Evolutionary conservation across 64 coral and sea anemone genomes (phyloP), one percentile per base, ranked within the genome.

Genomic region (Dendrophyllia cribrosa): DNA sequence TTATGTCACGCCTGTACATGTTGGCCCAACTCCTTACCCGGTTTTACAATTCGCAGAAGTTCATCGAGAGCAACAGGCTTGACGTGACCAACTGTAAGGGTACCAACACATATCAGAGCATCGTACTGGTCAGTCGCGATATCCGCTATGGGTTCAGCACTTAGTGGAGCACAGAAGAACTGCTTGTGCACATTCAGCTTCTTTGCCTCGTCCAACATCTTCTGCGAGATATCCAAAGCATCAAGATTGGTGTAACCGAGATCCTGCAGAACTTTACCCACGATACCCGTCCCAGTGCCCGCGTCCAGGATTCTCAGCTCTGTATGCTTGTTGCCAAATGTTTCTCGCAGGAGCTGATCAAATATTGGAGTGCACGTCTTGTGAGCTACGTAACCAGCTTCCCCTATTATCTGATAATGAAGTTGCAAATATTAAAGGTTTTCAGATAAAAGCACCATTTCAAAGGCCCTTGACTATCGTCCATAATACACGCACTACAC

Each of bases 151-250:
- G 64, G 34, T 2, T 90, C 59, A 21, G 34, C 93, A 43, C 64
- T 69, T 12, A 95, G 21, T 4, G 72, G 20, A n/a, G 71, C 88
- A 48, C 88, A 91, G 16, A 95, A 70, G 6, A 87, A 74, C 13
- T 91, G 20, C 74, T 95, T 90, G 82, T 95, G 90, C 49, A 95
- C 53, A 58, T 90, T 95, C 44, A 76, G 55, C 79, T 90, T 89
- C 51, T 75, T 72, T 21, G 93, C 88, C 52, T 86, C 83, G 16
- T 95, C 70, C 19, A 95, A 55, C 88, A 95, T 95, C 58, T 52
- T 82, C 11, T 90, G 64, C 13, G 77, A 90, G 62, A 79, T 80
- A 46, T 95, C 93, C 43, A 95, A 24, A 16, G 76, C 93, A 21
- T 95, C 87, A 11, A 95, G 49, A 23, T 89, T 85, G 20, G 70